Evolutionary conservation across 2,797 vertebrate genomes (phyloP).

Genomic region (Jordanella pulchra): DNA sequence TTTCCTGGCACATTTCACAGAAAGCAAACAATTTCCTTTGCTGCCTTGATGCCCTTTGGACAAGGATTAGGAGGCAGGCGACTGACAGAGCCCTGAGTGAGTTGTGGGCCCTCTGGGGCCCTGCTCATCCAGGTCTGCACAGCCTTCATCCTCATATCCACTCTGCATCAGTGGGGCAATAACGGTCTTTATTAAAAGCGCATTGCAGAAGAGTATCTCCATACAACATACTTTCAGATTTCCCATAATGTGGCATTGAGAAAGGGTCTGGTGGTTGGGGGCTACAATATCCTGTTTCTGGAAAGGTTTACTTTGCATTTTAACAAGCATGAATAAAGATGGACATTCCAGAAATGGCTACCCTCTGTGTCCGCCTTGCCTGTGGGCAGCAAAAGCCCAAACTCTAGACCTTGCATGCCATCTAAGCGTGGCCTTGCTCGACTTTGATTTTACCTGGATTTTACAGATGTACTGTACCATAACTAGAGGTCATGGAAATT

Average conservation of each 20-base stretch:
- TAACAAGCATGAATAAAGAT: constrained; percentile 82
- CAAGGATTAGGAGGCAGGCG: constrained; percentile 79
- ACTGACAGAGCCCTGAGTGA: constrained; percentile 75
- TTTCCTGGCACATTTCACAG: constrained; percentile 83
- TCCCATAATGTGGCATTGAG: constrained; percentile 74
- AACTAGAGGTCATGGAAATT: constrained; percentile 54
- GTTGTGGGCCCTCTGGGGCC: constrained; percentile 73
- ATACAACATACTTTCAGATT: constrained; percentile 73
- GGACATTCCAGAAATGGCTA: constrained; percentile 81
- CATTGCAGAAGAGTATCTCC: constrained; percentile 74
- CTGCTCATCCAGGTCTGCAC: constrained; percentile 69
- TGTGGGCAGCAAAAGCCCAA: constrained; percentile 55
- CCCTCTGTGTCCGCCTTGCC: constrained; percentile 72
- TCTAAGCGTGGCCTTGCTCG: constrained; percentile 69
- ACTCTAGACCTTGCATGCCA: constrained; percentile 60
- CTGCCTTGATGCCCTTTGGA: constrained; percentile 76
- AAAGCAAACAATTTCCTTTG: constrained; percentile 86
- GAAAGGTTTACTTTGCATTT: constrained; percentile 82
- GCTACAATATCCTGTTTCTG: constrained; percentile 84
- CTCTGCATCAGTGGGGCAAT: constrained; percentile 77
- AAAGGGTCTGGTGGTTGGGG: constrained; percentile 76
- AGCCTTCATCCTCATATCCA: constrained; percentile 75
- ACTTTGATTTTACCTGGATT: constrained; percentile 68
- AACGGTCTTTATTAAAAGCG: constrained; percentile 85
- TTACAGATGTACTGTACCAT: constrained; percentile 57